These are phyloP conservation scores for Archocentrus centrarchus DNA, from an alignment of 2,113 vertebrate genomes.

Conservation along the genomic window DNA sequence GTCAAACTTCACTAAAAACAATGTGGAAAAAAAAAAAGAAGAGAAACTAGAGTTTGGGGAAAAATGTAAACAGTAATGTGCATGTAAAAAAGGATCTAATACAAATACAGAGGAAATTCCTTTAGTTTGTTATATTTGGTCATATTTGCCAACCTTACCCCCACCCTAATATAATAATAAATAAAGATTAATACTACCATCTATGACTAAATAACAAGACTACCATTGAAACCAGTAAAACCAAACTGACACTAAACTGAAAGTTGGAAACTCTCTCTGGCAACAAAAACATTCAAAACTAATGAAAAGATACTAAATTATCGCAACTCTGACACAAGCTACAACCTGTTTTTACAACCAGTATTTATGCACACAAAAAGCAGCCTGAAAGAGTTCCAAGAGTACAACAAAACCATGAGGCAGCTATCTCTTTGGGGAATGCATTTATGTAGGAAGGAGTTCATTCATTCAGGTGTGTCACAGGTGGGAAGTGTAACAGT, in stretches of 20 bases:
- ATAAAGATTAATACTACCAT: background rate
- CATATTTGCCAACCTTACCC: background rate
- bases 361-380: background rate
- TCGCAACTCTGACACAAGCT: background rate
- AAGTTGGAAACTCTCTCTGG: background rate
- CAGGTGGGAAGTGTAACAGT: background rate
- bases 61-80: background rate
- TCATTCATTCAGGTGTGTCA: background rate
- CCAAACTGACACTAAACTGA: background rate
- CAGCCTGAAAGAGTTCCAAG: too few species aligned
- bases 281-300: background rate
- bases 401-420: too few species aligned
- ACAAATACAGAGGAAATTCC: background rate
- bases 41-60: too few species aligned
- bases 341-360: background rate
- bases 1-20: rapidly evolving
- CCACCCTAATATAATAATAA: background rate
- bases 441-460: background rate
- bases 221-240: background rate
- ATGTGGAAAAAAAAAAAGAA: background rate
- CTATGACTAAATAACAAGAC: background rate
- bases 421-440: background rate
- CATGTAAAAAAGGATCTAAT: too few species aligned
- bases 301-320: background rate
- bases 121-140: background rate